Base-by-base conservation (phyloP, 2,797 vertebrate genomes). In the Acrossocheilus wenchowensis region DNA sequence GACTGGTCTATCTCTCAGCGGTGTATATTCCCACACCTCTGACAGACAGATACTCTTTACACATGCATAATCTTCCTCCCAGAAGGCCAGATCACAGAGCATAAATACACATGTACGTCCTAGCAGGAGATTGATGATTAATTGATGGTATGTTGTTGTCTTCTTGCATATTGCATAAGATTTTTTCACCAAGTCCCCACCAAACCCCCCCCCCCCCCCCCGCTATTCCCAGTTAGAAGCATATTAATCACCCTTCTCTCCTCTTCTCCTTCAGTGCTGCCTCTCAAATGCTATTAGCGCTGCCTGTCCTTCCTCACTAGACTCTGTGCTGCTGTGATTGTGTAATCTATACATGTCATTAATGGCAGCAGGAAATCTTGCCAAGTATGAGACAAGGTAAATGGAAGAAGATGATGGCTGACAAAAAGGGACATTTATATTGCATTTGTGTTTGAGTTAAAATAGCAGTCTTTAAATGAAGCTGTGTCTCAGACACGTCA, bases 181-280 rank as follows among this genome's bases (percentile, higher is more conserved):
- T 82, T 81, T 82, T 79, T 78, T 87, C 41, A 62, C 21, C 36
- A 26, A 34, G n/a, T 11, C 6, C 1, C 30, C 23, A 82, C 85
- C 89, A 78, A 78, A 78, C 17, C 43, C 41, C 68, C 87, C 66
- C 85, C 86, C 88, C 84, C 90, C 41, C 77, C 62, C 83, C 34
- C 88, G 12, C 5, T 89, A 91, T 71, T 82, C 88, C 68, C 85
- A 68, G n/a, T 41, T 89, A 92, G 50, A 87, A 84, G 7, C 19
- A 36, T 85, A 93, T 93, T 89, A 90, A 93, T 94, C 91, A 94
- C 26, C 60, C 17, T 48, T 21, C 52, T 78, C 23, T 39, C 57
- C 60, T 50, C 23, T 81, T 72, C 68, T 79, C 78, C 30, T 81
- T 82, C 85, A 80, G 71, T 80, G 60, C 45, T 62, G 30, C 83